Evolutionary conservation across 2,888 invertebrate genomes (phyloP).

Genomic region (Dryococelus australis): DNA sequence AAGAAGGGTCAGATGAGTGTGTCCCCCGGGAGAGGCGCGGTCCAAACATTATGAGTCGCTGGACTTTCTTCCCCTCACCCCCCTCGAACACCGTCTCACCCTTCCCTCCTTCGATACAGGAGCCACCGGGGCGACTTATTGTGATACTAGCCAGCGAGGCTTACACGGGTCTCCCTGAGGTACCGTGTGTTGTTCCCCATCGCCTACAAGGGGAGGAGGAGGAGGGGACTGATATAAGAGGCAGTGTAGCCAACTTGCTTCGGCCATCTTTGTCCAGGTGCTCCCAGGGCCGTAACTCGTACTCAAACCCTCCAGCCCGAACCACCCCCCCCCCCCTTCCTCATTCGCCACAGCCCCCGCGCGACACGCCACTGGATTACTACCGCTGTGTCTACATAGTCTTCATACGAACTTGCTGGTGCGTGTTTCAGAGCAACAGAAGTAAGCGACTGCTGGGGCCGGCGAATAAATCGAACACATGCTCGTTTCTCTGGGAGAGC

Average conservation of each 20-base stretch:
- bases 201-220: background rate
- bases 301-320: background rate
- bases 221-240: background rate
- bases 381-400: background rate
- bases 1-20: background rate
- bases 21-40: background rate
- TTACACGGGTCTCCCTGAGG: conserved; percentile 16
- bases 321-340: background rate
- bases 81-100: background rate
- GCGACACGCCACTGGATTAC: conserved; percentile 2
- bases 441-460: no score
- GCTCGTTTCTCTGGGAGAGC: no score
- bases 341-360: background rate
- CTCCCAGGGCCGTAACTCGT: conserved; percentile 9
- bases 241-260: background rate
- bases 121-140: background rate
- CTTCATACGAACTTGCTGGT: no score
- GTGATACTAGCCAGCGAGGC: conserved; percentile 3
- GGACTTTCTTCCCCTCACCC: background rate
- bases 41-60: background rate
- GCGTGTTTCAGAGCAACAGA: no score
- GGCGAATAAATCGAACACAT: no score
- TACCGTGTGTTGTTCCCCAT: background rate
- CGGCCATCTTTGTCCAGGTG: conserved; percentile 2
- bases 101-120: background rate